Base-by-base conservation (phyloP, 2,888 invertebrate species). In the Pomacea canaliculata region DNA sequence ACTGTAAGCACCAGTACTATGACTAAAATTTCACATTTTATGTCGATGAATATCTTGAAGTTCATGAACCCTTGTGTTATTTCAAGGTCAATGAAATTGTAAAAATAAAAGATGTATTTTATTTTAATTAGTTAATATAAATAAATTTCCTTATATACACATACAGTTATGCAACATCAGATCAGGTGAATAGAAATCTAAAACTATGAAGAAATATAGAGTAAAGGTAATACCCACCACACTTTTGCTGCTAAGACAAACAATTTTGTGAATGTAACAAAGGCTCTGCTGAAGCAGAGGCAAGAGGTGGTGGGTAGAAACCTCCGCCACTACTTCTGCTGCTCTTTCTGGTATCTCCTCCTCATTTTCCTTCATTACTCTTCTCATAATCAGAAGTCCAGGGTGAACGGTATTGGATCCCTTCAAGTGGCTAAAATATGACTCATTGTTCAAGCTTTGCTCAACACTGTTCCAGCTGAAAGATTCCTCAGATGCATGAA, bases 181-280 rank as follows among this genome's bases (percentile, higher is more conserved):
- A 63, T 16, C 27, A 63, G 2, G 19, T 63, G 27, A n/a, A 63
- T 8, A 63, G 1, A 5, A 23, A 16, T 56, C 8, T 56, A 16
- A 56, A 56, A 19, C 1, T 63, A 10, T 63, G 63, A 63, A 63
- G 27, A 63, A 63, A 37, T 3, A 5, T 10, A 63, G 27, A n/a
- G 10, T 5, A 37, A 3, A 37, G 37, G 37, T 37, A 37, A 37
- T 63, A 19, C 63, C 27, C 23, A 72, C 72, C 72, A 62, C 10
- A 10, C 37, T 46, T 23, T 67, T 13, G 18, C 23, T 19, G 27
- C 60, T 37, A 7, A 59, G 48, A 48, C 7, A 13, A n/a, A 69
- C 69, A 49, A 74, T 16, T 19, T 74, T 69, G n/a, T 74, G 23
- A 68, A 74, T 48, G 51, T 74, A 74, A 19, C 69, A 68, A 19